phyloP scores from a whole-genome alignment of 2,113 vertebrate genomes.

The Verasper variegatus region DNA sequence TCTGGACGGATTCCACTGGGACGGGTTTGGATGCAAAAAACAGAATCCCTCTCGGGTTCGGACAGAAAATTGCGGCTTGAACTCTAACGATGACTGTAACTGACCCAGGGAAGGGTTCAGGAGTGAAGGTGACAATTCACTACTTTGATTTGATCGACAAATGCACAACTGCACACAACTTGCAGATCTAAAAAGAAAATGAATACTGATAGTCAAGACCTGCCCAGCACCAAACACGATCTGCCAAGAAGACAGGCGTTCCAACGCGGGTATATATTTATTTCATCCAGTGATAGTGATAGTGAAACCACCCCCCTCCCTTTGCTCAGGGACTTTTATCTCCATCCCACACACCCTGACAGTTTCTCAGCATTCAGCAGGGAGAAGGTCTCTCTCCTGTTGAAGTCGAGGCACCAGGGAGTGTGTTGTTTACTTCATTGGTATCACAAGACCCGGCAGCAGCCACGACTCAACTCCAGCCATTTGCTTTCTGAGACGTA shows the following conservation, averaged over 20 bases:
- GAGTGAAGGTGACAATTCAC: too few species aligned
- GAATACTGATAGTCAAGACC: background rate
- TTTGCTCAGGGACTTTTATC: background rate
- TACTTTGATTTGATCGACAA: too few species aligned
- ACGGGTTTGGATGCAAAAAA: too few species aligned
- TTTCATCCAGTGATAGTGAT: conserved; percentile 13
- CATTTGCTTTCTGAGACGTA: conserved; percentile 23
- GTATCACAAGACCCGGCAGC: conserved; percentile 28
- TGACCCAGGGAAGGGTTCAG: background rate
- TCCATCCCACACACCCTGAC: conserved; percentile 46
- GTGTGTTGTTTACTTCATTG: conserved; percentile 23
- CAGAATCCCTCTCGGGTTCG: too few species aligned
- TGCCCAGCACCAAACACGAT: background rate
- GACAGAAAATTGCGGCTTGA: too few species aligned
- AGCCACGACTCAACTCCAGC: conserved; percentile 7
- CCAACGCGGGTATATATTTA: background rate
- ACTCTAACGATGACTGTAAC: background rate
- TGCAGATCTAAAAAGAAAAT: background rate
- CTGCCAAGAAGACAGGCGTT: background rate
- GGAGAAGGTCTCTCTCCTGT: conserved; percentile 11
- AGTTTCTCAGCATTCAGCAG: conserved; percentile 18
- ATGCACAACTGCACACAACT: too few species aligned
- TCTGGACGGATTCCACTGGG: background rate
- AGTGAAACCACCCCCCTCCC: background rate
- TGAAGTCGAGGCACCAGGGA: conserved; percentile 35